These are phyloP conservation scores for Takifugu bimaculatus DNA, from an alignment of 2,113 vertebrate species.

Conservation along the genomic window DNA sequence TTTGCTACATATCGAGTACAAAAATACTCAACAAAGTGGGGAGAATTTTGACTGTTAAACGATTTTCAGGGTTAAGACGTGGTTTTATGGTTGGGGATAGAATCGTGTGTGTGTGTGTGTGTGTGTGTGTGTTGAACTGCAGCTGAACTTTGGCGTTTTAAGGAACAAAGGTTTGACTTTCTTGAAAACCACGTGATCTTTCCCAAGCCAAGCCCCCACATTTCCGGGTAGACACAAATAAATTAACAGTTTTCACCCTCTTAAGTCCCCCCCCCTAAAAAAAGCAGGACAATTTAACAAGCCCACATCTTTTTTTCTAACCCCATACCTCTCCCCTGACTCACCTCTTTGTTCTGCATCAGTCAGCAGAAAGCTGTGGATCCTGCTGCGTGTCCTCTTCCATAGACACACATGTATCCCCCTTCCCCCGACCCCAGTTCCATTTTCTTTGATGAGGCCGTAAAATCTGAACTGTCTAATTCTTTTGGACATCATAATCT, in stretches of 20 bases:
- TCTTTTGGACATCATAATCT: slow-evolving; percentile 75
- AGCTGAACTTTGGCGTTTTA: slow-evolving; percentile 14
- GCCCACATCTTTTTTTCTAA: slow-evolving; percentile 2
- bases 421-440: slow-evolving; percentile 7
- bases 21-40: too few relatives aligned
- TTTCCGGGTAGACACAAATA: slow-evolving; percentile 24
- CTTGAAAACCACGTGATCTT: slow-evolving; percentile 28
- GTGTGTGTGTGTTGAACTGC: not conserved
- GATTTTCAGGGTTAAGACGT: not conserved
- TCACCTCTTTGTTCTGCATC: slow-evolving; percentile 66
- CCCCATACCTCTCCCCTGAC: slow-evolving; percentile 51
- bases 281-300: slow-evolving; percentile 18
- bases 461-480: slow-evolving; percentile 76
- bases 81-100: too few relatives aligned
- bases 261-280: slow-evolving; percentile 15
- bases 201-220: not conserved
- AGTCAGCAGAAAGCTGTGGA: slow-evolving; percentile 72
- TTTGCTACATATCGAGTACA: too few relatives aligned
- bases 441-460: slow-evolving; percentile 72
- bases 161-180: slow-evolving; percentile 35
- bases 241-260: too few relatives aligned
- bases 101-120: not conserved
- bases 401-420: slow-evolving; percentile 26
- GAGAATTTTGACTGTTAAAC: too few relatives aligned
- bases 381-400: slow-evolving; percentile 43